Evolutionary conservation across 2,113 vertebrate genomes (phyloP), one percentile per base, ranked within the genome.

Genomic region (Baryphthengus martii): DNA sequence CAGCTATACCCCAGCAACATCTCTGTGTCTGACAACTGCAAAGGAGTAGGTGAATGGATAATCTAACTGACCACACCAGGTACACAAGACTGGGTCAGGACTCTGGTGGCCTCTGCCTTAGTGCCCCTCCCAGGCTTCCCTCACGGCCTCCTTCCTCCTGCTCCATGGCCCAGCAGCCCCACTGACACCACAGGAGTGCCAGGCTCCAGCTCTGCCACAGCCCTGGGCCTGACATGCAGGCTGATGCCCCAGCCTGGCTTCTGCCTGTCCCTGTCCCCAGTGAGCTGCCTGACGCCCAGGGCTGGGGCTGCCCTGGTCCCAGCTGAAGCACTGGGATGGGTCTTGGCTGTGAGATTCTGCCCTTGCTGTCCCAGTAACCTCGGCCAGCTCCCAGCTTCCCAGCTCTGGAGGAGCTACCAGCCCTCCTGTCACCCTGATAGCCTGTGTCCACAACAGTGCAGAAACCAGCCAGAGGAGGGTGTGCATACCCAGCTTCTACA

Each of bases 321-420:
- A 24, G 8, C 31, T 33, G 40, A 58, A 42, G 11, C 4, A 8
- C 20, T 26, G 13, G 16, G 20, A 74, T 7, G 35, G 13, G 13
- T 3, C 21, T 39, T 29, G 10, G 35, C 29, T 67, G 31, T 0
- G 0, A 77, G 40, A 39, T 45, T 25, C 44, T 66, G 11, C 20
- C 19, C 58, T 13, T 13, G 5, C 37, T 40, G 13, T 45, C 21
- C 42, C 25, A 35, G 28, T 26, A 19, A 42, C 44, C 18, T 25
- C 0, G 0, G 28, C 12, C 3, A 1, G 11, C 10, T 82, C 53
- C 23, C 3, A 5, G 14, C 33, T 88, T 75, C 44, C 67, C 44
- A 55, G 59, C 13, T 70, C 18, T 17, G 50, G 8, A 7, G 5
- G 4, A 55, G 45, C 44, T n/a, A 4, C 39, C 45, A 61, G 79